phyloP scores from a whole-genome alignment of 2,888 invertebrate species.

The Drosophila neoperkinsi region DNA sequence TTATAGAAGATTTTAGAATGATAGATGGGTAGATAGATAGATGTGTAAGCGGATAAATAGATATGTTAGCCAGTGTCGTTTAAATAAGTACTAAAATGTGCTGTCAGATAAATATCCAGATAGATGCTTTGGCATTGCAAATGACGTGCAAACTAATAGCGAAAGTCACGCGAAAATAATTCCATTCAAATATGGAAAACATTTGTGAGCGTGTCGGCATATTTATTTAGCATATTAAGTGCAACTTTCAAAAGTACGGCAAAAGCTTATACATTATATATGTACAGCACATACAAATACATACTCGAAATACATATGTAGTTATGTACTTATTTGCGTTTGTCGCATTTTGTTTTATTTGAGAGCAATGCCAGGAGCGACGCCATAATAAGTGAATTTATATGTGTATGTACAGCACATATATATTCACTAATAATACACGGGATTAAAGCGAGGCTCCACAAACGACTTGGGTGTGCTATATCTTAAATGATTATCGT shows the following conservation, averaged over 20 bases:
- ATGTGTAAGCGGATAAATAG: background rate
- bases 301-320: background rate
- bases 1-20: background rate
- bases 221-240: slow-evolving; percentile 43
- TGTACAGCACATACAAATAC: background rate
- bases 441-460: background rate
- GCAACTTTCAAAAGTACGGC: background rate
- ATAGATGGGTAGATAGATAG: background rate
- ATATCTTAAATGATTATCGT: slow-evolving; percentile 66
- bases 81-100: background rate
- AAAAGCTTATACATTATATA: background rate
- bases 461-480: slow-evolving; percentile 36
- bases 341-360: slow-evolving; percentile 21
- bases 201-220: slow-evolving; percentile 1
- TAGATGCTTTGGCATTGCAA: slow-evolving; percentile 20
- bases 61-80: background rate
- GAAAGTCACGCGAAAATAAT: slow-evolving; percentile 35
- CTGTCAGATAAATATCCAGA: background rate
- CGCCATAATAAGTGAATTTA: background rate
- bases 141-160: slow-evolving; percentile 35
- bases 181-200: slow-evolving; percentile 19
- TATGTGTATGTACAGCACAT: background rate
- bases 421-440: background rate
- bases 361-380: slow-evolving; percentile 4
- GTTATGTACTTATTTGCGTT: background rate